phyloP scores from a whole-genome alignment of 2,888 invertebrate genomes.

The Phorcus lineatus region DNA sequence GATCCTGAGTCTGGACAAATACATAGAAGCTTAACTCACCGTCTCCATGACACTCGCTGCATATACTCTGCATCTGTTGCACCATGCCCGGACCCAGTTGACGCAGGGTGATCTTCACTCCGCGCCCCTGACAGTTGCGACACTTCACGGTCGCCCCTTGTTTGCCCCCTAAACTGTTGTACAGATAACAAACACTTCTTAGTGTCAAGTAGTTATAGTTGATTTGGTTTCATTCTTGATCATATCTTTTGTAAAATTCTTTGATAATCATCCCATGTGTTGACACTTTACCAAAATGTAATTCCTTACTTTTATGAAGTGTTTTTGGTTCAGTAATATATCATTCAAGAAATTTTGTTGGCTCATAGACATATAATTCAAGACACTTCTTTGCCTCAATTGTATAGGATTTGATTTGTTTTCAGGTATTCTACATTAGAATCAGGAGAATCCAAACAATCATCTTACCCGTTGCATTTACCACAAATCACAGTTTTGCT shows the following conservation, averaged over 20 bases:
- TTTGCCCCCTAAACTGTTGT: slow-evolving; percentile 81
- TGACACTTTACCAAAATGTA: too few relatives aligned
- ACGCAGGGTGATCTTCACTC: slow-evolving; percentile 84
- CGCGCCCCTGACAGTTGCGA: slow-evolving; percentile 86
- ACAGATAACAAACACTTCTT: not conserved
- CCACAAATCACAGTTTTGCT: slow-evolving; percentile 89
- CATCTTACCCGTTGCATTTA: slow-evolving; percentile 83
- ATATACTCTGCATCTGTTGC: slow-evolving; percentile 77
- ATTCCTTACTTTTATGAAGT: too few relatives aligned
- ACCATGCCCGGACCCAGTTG: slow-evolving; percentile 83
- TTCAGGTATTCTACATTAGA: too few relatives aligned
- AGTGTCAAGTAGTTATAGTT: not conserved
- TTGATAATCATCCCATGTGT: too few relatives aligned
- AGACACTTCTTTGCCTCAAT: too few relatives aligned
- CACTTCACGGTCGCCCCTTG: slow-evolving; percentile 82
- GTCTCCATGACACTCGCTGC: slow-evolving; percentile 79
- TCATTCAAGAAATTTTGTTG: too few relatives aligned
- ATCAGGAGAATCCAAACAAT: not conserved
- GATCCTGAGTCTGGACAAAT: too few relatives aligned
- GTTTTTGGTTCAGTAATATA: too few relatives aligned
- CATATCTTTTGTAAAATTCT: too few relatives aligned
- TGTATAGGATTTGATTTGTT: too few relatives aligned
- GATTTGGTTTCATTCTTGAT: not conserved
- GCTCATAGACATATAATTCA: too few relatives aligned
- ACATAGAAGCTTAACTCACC: slow-evolving; percentile 67